Evolutionary conservation across 2,797 vertebrate genomes (phyloP), one percentile per base, ranked within the genome.

Genomic region (Sitta carolinensis): DNA sequence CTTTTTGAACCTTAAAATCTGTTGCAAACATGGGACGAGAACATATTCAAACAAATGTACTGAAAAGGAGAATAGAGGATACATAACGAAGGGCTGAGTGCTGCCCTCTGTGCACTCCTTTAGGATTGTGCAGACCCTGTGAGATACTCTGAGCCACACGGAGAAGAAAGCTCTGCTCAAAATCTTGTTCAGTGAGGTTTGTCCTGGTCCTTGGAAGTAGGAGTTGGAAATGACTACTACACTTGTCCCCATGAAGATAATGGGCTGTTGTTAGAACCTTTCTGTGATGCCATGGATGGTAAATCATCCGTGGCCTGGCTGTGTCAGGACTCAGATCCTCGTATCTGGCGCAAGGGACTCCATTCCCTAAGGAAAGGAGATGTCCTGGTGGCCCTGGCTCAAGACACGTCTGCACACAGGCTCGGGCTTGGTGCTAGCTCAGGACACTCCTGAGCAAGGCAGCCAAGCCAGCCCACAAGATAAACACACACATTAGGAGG

Each of bases 31-130:
- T 13, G 18, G 25, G 27, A 30, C 58, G n/a, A 87, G 54, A 64
- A 40, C 4, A 15, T 21, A 43, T 20, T 47, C 40, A 57, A 54
- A 50, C 21, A 66, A 66, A 36, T 5, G 2, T 7, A 5, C 19
- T 18, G 25, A 54, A 63, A 76, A 69, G 54, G n/a, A 62, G 21
- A 30, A 9, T 1, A 52, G 36, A n/a, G 47, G 16, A 42, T 2
- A 16, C 1, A 3, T 17, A 68, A 32, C 0, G 0, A n/a, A 62
- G 61, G 34, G 47, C 42, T 54, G 43, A 36, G 27, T 47, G 38
- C 45, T 70, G 26, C 77, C 25, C 29, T 63, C 19, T 54, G 2
- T 29, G 18, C n/a, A 2, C 30, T 47, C 27, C 12, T 32, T 73
- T 9, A 22, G 29, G 7, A 17, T 38, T 52, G 40, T 48, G 42